Percentiles rank a stretch among this genome's conserved stretches.
Evolutionary conservation across 2,888 invertebrate species (phyloP).

Genomic region (Eubasilissa splendida): DNA sequence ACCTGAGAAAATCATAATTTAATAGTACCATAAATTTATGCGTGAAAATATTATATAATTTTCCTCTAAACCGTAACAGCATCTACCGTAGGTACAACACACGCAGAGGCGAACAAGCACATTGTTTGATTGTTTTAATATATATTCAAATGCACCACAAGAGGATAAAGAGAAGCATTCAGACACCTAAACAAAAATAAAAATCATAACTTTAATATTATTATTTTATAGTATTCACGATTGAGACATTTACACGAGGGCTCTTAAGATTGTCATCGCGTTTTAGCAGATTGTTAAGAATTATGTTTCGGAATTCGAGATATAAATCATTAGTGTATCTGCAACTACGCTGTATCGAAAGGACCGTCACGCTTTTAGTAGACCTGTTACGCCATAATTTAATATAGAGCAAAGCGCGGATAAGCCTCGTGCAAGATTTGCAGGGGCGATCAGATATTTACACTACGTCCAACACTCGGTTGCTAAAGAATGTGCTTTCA

Average conservation of each 20-base stretch:
- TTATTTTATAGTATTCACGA: too few species aligned
- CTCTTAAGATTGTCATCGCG: too few species aligned
- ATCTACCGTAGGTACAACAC: neutral
- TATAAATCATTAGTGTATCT: neutral
- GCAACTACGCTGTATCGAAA: neutral
- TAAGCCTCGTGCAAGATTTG: slow-evolving; percentile 16
- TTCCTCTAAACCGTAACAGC: neutral
- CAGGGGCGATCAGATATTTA: slow-evolving; percentile 14
- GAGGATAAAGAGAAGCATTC: too few species aligned
- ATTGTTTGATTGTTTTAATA: neutral
- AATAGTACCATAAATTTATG: neutral
- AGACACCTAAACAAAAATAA: too few species aligned
- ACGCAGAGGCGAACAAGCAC: neutral
- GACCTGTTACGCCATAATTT: slow-evolving; percentile 10
- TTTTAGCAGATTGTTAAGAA: too few species aligned
- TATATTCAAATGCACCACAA: too few species aligned
- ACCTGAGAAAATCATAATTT: neutral
- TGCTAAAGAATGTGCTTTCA: slow-evolving; percentile 28
- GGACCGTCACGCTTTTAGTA: slow-evolving; percentile 16
- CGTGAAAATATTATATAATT: slow-evolving; percentile 10
- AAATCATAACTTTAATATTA: too few species aligned
- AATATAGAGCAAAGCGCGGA: neutral
- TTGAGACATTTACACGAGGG: too few species aligned
- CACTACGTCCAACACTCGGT: neutral
- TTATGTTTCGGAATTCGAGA: too few species aligned